Percentiles rank a stretch among this genome's conserved stretches.
Evolutionary conservation across 2,888 invertebrate genomes (phyloP).

Genomic region (Cyrtodaria siliqua): DNA sequence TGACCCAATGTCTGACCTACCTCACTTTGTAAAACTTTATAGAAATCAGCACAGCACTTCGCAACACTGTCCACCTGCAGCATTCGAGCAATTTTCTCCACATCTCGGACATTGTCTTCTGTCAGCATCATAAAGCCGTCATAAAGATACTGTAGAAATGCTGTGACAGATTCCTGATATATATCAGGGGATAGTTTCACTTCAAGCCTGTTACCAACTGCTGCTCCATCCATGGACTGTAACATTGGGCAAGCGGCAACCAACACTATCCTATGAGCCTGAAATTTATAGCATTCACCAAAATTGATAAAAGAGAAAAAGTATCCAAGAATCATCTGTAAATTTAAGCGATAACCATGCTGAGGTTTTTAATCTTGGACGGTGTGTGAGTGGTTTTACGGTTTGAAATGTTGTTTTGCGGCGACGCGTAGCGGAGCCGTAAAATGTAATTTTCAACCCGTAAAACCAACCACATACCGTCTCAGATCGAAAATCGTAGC

Average conservation of each 20-base stretch:
- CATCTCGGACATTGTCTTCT: conserved; percentile 60
- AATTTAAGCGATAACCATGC: no score
- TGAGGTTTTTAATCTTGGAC: no score
- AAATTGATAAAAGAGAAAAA: not conserved
- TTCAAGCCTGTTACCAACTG: conserved; percentile 53
- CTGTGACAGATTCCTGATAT: conserved; percentile 50
- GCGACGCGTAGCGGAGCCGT: no score
- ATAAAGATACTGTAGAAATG: conserved; percentile 63
- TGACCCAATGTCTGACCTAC: conserved; percentile 31
- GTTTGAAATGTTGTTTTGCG: no score
- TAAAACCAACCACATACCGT: no score
- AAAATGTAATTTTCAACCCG: no score
- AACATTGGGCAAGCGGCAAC: conserved; percentile 68
- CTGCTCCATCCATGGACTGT: conserved; percentile 61
- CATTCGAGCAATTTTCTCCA: conserved; percentile 62
- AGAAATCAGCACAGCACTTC: conserved; percentile 62
- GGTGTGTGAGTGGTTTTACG: no score
- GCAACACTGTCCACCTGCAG: conserved; percentile 64
- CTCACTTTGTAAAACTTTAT: conserved; percentile 40
- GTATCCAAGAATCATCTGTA: not conserved
- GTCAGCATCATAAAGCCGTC: conserved; percentile 66
- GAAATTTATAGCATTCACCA: conserved; percentile 5
- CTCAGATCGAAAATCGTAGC: no score
- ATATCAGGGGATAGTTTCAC: conserved; percentile 61
- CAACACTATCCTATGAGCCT: conserved; percentile 63